Percentiles rank a stretch among this genome's conserved stretches.
phyloP scores from a whole-genome alignment of 1,140 invertebrate species.

The Drosophila eugracilis region DNA sequence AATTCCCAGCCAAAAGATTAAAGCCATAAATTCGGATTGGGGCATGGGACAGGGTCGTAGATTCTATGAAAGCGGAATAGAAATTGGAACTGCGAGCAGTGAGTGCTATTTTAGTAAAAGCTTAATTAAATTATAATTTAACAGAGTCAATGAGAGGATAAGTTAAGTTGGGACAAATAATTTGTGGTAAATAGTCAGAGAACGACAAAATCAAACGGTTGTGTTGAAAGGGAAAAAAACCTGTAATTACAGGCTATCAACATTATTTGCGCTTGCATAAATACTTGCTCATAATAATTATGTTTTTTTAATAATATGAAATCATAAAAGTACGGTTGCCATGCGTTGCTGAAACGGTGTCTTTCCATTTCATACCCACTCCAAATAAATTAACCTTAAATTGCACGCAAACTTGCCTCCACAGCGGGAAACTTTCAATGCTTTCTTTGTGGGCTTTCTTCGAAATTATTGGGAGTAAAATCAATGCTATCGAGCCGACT shows the following conservation, averaged over 20 bases:
- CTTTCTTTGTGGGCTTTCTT: constrained; percentile 19
- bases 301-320: too few species aligned
- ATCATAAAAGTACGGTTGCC: background rate
- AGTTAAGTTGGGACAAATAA: too few species aligned
- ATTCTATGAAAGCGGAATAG: background rate
- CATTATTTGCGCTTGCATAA: too few species aligned
- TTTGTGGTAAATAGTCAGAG: too few species aligned
- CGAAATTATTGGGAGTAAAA: constrained; percentile 21
- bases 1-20: constrained; percentile 76
- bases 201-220: too few species aligned
- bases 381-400: constrained; percentile 29
- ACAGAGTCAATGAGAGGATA: background rate
- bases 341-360: background rate
- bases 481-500: constrained; percentile 33
- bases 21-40: constrained; percentile 72
- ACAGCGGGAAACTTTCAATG: constrained; percentile 1
- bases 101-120: background rate
- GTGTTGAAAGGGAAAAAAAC: too few species aligned
- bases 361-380: constrained; percentile 4
- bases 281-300: too few species aligned
- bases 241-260: too few species aligned
- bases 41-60: constrained; percentile 9
- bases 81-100: constrained; percentile 14
- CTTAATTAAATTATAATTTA: constrained; percentile 8
- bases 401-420: constrained; percentile 2